Percentiles rank a stretch among this genome's conserved stretches.
Conservation (phyloP, 1,140 invertebrate genomes). For the Scaptomyza graminum region DNA sequence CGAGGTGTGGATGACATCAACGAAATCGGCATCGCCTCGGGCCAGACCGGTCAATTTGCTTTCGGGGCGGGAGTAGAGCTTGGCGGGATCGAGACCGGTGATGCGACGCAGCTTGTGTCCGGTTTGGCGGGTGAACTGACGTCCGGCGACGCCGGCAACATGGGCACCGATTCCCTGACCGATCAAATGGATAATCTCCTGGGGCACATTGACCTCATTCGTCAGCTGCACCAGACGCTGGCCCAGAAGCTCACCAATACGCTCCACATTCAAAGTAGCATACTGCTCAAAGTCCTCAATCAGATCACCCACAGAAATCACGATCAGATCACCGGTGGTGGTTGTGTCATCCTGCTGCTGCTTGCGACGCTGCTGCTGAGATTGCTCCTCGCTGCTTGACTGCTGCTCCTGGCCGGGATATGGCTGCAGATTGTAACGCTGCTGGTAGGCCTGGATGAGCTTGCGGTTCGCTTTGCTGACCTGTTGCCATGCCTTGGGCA, state of each 20-base stretch:
- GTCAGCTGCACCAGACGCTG: slow-evolving; percentile 64
- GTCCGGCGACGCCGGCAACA: slow-evolving; percentile 85
- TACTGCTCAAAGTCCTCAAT: slow-evolving; percentile 63
- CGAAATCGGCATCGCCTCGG: slow-evolving; percentile 85
- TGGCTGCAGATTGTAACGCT: slow-evolving; percentile 71
- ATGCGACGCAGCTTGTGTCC: slow-evolving; percentile 85
- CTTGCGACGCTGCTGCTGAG: slow-evolving; percentile 41
- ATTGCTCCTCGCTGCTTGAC: slow-evolving; percentile 64
- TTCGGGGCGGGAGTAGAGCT: slow-evolving; percentile 86
- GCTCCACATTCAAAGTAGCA: slow-evolving; percentile 67
- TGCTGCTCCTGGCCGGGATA: slow-evolving; percentile 49
- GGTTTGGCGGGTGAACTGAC: slow-evolving; percentile 86
- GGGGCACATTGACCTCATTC: slow-evolving; percentile 63
- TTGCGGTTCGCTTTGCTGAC: slow-evolving; percentile 68
- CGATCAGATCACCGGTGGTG: slow-evolving; percentile 61
- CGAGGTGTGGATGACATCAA: slow-evolving; percentile 91
- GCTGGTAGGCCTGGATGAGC: slow-evolving; percentile 69
- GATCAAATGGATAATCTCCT: slow-evolving; percentile 77
- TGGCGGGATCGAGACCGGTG: slow-evolving; percentile 89
- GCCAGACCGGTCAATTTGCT: slow-evolving; percentile 85
- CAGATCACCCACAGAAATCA: slow-evolving; percentile 64
- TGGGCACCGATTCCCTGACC: slow-evolving; percentile 82
- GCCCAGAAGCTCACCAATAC: slow-evolving; percentile 61
- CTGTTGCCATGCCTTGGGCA: slow-evolving; percentile 50
- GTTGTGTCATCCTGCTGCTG: slow-evolving; percentile 43